phyloP scores from a whole-genome alignment of 2,888 invertebrate species.

The Halictus quadricinctus region DNA sequence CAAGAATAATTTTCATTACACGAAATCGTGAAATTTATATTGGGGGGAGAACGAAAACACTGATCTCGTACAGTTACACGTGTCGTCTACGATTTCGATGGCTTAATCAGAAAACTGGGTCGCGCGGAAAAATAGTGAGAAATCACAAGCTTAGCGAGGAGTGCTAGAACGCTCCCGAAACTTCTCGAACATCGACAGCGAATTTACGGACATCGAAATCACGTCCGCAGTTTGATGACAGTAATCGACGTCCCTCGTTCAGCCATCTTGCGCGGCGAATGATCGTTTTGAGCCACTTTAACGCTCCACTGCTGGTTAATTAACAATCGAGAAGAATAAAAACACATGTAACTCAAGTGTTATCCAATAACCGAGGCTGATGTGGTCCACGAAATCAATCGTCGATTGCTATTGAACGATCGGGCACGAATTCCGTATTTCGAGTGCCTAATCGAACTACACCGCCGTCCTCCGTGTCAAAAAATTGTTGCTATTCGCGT shows the following conservation, averaged over 20 bases:
- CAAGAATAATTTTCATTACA: background rate
- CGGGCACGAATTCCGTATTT: background rate
- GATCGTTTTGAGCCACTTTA: conserved; percentile 9
- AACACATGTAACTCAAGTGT: conserved; percentile 49
- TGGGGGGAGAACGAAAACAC: background rate
- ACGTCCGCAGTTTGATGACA: background rate
- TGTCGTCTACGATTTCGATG: background rate
- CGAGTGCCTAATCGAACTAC: background rate
- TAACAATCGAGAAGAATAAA: conserved; percentile 18
- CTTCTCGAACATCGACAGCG: background rate
- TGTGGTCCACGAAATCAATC: conserved; percentile 23
- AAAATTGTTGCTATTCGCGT: background rate
- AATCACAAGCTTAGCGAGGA: background rate
- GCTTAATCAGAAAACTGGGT: conserved; percentile 15
- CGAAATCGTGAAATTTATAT: background rate
- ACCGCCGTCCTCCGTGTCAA: background rate
- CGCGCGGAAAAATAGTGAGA: conserved; percentile 1
- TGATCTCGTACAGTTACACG: background rate
- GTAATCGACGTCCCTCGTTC: conserved; percentile 19
- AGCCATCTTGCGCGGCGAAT: background rate
- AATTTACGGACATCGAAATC: background rate
- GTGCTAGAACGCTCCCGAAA: background rate
- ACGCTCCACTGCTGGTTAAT: conserved; percentile 24
- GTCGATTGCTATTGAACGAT: conserved; percentile 11
- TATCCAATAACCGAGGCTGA: conserved; percentile 36